phyloP scores from a whole-genome alignment of 2,888 invertebrate species.

The Incurvaria masculella region DNA sequence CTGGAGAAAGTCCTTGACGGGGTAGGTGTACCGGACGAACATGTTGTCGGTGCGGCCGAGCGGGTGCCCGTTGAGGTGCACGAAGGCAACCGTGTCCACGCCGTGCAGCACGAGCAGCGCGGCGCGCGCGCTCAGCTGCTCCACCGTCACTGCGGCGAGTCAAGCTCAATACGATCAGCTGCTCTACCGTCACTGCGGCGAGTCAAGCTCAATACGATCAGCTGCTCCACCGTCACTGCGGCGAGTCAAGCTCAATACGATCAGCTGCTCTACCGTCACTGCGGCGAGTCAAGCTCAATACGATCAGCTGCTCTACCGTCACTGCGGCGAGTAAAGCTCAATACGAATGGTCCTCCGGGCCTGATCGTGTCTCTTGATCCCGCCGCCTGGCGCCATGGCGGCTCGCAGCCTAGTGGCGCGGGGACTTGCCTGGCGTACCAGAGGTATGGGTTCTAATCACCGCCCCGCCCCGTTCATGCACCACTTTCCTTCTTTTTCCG shows the following conservation, averaged over 20 bases:
- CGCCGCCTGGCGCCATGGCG: too few relatives aligned
- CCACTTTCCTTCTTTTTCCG: too few relatives aligned
- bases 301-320: too few relatives aligned
- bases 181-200: not conserved
- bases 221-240: not conserved
- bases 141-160: conserved; percentile 10
- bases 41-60: conserved; percentile 75
- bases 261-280: not conserved
- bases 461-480: too few relatives aligned
- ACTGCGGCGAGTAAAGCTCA: too few relatives aligned
- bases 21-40: conserved; percentile 76
- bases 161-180: not conserved
- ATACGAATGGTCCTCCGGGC: too few relatives aligned
- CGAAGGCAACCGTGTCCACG: conserved; percentile 77
- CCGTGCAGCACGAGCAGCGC: conserved; percentile 72
- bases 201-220: not conserved
- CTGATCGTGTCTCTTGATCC: too few relatives aligned
- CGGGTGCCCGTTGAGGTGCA: conserved; percentile 66
- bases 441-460: too few relatives aligned
- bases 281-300: too few relatives aligned
- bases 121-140: conserved; percentile 22
- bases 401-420: too few relatives aligned
- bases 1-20: conserved; percentile 60
- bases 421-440: too few relatives aligned
- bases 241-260: not conserved